Evolutionary conservation across 1,140 invertebrate genomes (phyloP).

Genomic region (Riptortus pedestris): DNA sequence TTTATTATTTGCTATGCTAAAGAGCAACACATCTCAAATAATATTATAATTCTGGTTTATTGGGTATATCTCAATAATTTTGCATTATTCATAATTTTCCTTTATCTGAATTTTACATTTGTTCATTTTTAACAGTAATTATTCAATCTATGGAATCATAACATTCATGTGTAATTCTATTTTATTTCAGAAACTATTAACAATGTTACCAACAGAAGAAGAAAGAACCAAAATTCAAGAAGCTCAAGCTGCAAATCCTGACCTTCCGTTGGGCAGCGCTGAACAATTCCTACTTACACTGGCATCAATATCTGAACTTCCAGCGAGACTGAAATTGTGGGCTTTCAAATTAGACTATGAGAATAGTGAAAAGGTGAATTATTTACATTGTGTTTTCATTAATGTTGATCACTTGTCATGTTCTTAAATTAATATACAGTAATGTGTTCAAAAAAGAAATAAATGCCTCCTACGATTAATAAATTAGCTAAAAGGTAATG

Average conservation of each 20-base stretch:
- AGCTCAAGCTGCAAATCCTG: constrained; percentile 85
- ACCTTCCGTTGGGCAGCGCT: constrained; percentile 89
- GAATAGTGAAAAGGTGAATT: constrained; percentile 70
- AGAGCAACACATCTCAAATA: too few relatives aligned
- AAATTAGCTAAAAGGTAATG: too few relatives aligned
- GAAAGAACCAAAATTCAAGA: constrained; percentile 94
- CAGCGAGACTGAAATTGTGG: constrained; percentile 92
- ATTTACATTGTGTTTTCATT: not conserved
- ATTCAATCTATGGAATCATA: too few relatives aligned
- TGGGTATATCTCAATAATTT: too few relatives aligned
- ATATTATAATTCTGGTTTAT: too few relatives aligned
- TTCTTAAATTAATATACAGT: not conserved
- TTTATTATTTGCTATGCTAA: too few relatives aligned
- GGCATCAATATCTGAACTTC: constrained; percentile 88
- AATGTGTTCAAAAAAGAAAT: too few relatives aligned
- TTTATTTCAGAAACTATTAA: constrained; percentile 71
- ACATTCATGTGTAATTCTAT: too few relatives aligned
- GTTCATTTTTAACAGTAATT: too few relatives aligned
- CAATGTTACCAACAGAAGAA: constrained; percentile 95
- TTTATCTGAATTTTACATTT: too few relatives aligned
- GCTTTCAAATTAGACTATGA: constrained; percentile 98
- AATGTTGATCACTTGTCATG: not conserved
- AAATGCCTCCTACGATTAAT: too few relatives aligned
- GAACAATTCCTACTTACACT: constrained; percentile 96
- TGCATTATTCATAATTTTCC: too few relatives aligned